A percentile compares a stretch with the other conserved stretches of the same genome.
These are phyloP conservation scores for Arion vulgaris DNA, from an alignment of 1,140 invertebrate genomes.

Conservation along the genomic window DNA sequence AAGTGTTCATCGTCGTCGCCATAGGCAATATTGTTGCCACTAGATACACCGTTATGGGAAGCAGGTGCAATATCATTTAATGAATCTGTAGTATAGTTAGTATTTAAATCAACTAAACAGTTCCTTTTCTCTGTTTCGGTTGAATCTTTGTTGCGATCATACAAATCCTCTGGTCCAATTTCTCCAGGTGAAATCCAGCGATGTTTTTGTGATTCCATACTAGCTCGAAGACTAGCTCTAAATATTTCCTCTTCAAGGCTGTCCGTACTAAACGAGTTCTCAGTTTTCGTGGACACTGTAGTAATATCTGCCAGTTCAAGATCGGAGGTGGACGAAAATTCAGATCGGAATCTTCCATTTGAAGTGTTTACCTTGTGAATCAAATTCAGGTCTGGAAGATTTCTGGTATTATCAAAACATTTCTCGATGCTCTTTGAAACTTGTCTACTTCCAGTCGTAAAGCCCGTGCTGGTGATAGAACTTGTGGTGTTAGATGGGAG, in stretches of 20 bases:
- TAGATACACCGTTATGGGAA: background rate
- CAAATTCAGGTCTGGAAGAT: background rate
- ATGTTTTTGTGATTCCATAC: background rate
- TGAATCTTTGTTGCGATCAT: background rate
- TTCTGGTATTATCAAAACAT: background rate
- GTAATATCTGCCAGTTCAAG: background rate
- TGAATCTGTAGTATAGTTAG: background rate
- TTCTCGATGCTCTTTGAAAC: background rate
- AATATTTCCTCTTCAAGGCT: background rate
- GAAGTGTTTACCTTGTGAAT: background rate
- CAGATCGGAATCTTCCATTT: background rate
- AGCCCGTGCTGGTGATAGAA: background rate
- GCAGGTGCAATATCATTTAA: background rate
- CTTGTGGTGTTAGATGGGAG: background rate
- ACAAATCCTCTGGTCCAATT: slow-evolving; percentile 3
- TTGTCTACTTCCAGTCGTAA: background rate
- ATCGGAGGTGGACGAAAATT: background rate
- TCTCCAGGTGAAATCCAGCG: background rate
- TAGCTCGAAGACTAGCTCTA: background rate
- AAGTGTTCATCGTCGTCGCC: background rate
- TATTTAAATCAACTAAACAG: background rate
- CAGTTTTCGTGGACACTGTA: background rate
- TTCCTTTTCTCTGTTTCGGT: background rate
- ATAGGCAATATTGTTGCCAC: background rate
- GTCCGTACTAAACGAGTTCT: background rate